Conservation (phyloP, 2,797 vertebrate species). For the Pteropus rufus region DNA sequence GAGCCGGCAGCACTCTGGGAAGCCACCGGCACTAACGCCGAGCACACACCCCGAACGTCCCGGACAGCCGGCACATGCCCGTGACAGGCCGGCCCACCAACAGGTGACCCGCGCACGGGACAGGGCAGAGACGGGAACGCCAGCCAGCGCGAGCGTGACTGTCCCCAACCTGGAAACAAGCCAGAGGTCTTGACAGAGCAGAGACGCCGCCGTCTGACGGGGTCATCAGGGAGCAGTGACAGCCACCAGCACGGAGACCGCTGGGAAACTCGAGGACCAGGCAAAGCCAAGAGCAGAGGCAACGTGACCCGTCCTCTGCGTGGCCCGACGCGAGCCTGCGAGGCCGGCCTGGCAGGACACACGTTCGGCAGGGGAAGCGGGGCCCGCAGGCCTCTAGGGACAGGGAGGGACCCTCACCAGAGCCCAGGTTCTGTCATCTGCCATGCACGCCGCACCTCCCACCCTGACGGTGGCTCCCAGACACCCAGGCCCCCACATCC, state of each 20-base stretch:
- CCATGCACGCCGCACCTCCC: neutral
- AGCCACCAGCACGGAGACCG: neutral
- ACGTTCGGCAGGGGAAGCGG: rapidly evolving
- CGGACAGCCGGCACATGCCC: neutral
- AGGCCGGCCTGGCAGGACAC: no score
- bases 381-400: neutral
- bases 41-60: neutral
- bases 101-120: neutral
- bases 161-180: neutral
- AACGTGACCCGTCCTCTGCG: neutral
- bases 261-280: neutral
- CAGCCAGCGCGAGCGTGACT: rapidly evolving
- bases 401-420: neutral
- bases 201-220: neutral
- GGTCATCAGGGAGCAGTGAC: rapidly evolving
- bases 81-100: no score
- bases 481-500: neutral
- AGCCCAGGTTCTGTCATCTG: rapidly evolving
- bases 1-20: neutral
- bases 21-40: neutral
- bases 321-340: no score
- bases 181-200: neutral
- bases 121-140: neutral
- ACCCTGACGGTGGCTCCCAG: rapidly evolving
- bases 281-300: neutral